These are phyloP conservation scores for Eupithecia pulchellata DNA, from an alignment of 2,888 invertebrate genomes.

Conservation along the genomic window DNA sequence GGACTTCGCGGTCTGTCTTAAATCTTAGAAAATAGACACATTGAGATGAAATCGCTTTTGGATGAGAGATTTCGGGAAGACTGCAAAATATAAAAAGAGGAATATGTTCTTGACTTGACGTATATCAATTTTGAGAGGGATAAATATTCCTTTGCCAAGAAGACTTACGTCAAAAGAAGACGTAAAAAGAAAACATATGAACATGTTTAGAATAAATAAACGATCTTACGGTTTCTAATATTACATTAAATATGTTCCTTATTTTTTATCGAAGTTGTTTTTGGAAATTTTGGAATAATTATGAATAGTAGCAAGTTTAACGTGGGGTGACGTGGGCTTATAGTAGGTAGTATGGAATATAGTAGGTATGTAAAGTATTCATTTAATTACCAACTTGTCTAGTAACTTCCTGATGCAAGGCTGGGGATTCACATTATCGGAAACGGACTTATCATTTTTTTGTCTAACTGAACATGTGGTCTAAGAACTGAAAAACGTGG, in stretches of 20 bases:
- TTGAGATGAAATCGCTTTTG: not conserved
- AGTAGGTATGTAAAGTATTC: no score
- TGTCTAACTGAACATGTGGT: not conserved
- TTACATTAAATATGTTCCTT: no score
- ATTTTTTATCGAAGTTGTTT: not conserved
- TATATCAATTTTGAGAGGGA: not conserved
- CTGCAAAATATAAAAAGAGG: not conserved
- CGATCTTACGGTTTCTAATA: not conserved
- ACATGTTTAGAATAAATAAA: not conserved
- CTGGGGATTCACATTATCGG: not conserved
- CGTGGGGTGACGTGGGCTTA: no score
- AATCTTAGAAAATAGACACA: not conserved
- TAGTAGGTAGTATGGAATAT: no score
- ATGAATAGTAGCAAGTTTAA: not conserved
- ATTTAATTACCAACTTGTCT: not conserved
- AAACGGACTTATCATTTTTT: constrained; percentile 10
- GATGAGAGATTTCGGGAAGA: not conserved
- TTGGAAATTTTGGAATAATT: no score
- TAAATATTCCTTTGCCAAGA: not conserved
- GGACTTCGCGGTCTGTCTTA: not conserved
- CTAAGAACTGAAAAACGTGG: not conserved
- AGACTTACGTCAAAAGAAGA: not conserved
- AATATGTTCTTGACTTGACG: not conserved
- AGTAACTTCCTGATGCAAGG: constrained; percentile 9
- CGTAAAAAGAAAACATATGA: not conserved